These are phyloP conservation scores for Gasterosteus aculeatus DNA, from an alignment of 2,113 vertebrate species.

Conservation along the genomic window DNA sequence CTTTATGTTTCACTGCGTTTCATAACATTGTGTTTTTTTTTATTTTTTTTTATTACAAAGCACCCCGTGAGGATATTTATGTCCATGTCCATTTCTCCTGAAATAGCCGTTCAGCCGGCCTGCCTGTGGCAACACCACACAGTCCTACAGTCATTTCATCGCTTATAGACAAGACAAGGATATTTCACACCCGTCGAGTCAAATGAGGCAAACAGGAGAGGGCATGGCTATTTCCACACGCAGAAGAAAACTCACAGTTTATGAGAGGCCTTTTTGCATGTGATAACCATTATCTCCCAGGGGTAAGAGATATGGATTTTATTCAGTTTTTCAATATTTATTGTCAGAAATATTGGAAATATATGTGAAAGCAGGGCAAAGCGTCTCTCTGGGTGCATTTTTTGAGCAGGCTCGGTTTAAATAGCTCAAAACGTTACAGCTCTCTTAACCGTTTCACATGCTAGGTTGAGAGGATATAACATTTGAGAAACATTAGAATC, in stretches of 20 bases:
- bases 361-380: constrained; percentile 59
- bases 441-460: constrained; percentile 67
- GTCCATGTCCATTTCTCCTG: constrained; percentile 77
- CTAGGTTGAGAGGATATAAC: constrained; percentile 79
- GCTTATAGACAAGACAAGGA: constrained; percentile 73
- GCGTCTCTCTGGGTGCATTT: constrained; percentile 58
- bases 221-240: constrained; percentile 58
- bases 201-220: constrained; percentile 69
- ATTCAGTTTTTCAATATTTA: constrained; percentile 72
- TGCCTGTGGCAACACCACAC: constrained; percentile 68
- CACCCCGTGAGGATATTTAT: constrained; percentile 78
- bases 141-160: constrained; percentile 72
- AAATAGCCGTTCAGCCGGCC: constrained; percentile 75
- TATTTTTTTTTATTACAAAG: constrained; percentile 74
- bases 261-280: constrained; percentile 62
- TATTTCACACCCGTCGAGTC: constrained; percentile 73
- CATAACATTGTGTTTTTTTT: constrained; percentile 73
- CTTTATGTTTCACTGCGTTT: constrained; percentile 84
- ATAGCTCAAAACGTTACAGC: constrained; percentile 67
- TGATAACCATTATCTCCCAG: constrained; percentile 53
- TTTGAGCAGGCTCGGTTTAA: constrained; percentile 62
- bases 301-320: constrained; percentile 54
- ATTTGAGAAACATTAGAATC: constrained; percentile 82
- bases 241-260: constrained; percentile 41
- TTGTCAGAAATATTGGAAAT: constrained; percentile 74